Base-by-base conservation (phyloP, 2,113 vertebrate genomes). In the Erythrolamprus reginae region DNA sequence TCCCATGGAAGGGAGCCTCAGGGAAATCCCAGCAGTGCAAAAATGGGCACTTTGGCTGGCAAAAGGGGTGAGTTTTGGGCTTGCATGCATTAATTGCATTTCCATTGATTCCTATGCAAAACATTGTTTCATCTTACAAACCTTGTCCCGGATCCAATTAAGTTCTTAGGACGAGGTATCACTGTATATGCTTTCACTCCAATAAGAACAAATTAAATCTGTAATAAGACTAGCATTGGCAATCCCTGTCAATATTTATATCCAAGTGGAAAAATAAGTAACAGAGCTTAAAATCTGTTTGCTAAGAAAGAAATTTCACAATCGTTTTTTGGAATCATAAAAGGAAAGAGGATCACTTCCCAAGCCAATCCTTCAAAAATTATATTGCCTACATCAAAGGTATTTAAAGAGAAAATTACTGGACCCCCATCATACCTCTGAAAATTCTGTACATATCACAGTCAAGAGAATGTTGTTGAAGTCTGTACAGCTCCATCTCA, bases 391-490 rank as follows among this genome's bases (percentile, higher is more conserved):
- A 90, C 4, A 45, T 42, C 47, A 42, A 47, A 56, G 10, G 28
- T 10, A 17, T 84, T 82, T 82, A 83, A 7, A 45, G 24, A 55
- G 19, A 84, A 47, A 84, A 21, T 24, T 45, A 83, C 23, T 58
- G 6, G 83, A 84, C 24, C 9, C 13, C 10, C 89, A 88, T 1
- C n/a, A 0, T 93, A 98, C 97, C 97, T 97, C 96, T 0, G 97
- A 95, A 85, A 94, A 96, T 84, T 98, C 98, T 47, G 87, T 96
- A 95, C 99, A 99, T 28, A 98, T 98, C 92, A 99, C 99, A 0
- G 99, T 99, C 97, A 99, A 98, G 90, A 99, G 98, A 92, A 99
- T 99, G 96, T 98, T 97, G 95, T 98, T 97, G 38, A 98, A 99
- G 91, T 99, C 98, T 0, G 98, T 99, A 93, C 98, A 99, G 98